Base-by-base conservation (phyloP, 2,888 invertebrate genomes). In the Drosophila testacea region DNA sequence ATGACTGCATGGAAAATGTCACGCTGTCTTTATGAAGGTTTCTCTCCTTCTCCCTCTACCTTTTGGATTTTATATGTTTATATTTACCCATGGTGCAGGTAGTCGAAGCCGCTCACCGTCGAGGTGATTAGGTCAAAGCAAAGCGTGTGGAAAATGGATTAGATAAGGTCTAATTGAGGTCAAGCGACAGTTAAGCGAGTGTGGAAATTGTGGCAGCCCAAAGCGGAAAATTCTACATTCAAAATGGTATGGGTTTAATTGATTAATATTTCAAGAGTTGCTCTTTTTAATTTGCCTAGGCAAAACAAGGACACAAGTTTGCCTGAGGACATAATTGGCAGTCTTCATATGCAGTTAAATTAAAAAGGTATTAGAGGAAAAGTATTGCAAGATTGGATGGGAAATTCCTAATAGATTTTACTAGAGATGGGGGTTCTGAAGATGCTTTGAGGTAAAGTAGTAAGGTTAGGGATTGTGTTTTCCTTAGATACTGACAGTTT, bases 151-250 rank as follows among this genome's bases (percentile, higher is more conserved):
- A 79, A 84, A 80, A 73, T 61, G 88, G 71, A 84, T 84, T 84
- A 79, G 83, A 68, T 71, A 55, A 27, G 85, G 62, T 70, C 72
- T 87, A 84, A 84, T 84, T 82, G 87, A 79, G 87, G 83, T 84
- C 83, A 82, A 81, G 55, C 69, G 70, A 44, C 10, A 47, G 54
- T 41, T 56, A 67, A 80, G 61, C 51, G 78, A 67, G 65, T 55
- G 62, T 57, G 54, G 46, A 71, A 67, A 59, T 62, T 60, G 41
- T 57, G 52, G 42, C 22, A 42, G 36, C 9, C 28, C 30, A n/a
- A 30, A 55, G 54, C 48, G 41, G 52, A 55, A 52, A 71, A 71
- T 22, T 11, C 51, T 9, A 42, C 46, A 47, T 55, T 11, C 51
- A n/a, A 42, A 55, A 47, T 55, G 50, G 38, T 16, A 38, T 63